These are phyloP conservation scores for Phenacoccus solenopsis DNA, from an alignment of 1,140 invertebrate species.

Conservation along the genomic window DNA sequence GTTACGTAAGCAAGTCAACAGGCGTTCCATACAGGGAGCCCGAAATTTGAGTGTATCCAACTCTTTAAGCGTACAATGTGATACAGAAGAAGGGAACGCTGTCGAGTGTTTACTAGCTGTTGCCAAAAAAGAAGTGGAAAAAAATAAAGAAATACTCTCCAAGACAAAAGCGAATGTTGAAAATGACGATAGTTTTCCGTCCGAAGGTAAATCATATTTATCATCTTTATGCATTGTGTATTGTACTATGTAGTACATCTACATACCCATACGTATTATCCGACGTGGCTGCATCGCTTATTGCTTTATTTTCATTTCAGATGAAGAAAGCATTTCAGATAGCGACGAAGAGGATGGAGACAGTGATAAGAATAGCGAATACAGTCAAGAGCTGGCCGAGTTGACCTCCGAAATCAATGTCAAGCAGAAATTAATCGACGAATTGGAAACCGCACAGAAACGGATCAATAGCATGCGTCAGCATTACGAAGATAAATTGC, in stretches of 20 bases:
- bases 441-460: constrained; percentile 76
- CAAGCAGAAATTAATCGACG: constrained; percentile 85
- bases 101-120: constrained; percentile 41
- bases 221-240: too few species aligned
- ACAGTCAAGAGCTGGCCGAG: constrained; percentile 58
- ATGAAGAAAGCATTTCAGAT: constrained; percentile 26
- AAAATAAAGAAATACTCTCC: constrained; percentile 32
- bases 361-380: constrained; percentile 39
- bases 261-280: background rate
- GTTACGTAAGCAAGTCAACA: constrained; percentile 40
- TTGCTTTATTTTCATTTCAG: background rate
- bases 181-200: constrained; percentile 9
- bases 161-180: constrained; percentile 3
- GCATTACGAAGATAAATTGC: constrained; percentile 92
- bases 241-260: background rate
- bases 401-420: constrained; percentile 82
- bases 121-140: constrained; percentile 51
- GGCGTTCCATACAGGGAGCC: constrained; percentile 12
- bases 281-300: too few species aligned
- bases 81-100: constrained; percentile 7
- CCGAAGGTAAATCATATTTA: background rate
- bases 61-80: background rate
- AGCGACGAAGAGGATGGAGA: constrained; percentile 34
- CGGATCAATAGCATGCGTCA: constrained; percentile 67
- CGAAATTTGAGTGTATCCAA: constrained; percentile 23